Percentiles rank a stretch among this genome's conserved stretches.
Conservation (phyloP, 1,140 invertebrate species). For the Eueides isabella region DNA sequence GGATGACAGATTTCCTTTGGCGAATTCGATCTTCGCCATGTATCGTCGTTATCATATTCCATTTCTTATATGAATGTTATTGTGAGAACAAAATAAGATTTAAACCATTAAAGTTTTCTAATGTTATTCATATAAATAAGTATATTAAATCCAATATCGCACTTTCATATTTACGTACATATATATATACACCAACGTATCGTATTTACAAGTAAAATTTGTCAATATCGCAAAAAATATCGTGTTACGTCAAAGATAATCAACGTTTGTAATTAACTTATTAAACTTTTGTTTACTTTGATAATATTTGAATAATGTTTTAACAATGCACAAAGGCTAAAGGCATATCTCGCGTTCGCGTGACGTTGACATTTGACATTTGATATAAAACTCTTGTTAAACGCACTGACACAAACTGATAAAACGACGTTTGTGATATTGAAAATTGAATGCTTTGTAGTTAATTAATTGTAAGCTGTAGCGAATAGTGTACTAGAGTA, state of each 20-base stretch:
- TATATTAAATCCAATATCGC: neutral
- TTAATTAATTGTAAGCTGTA: too few species aligned
- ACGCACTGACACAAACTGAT: neutral
- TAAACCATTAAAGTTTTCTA: neutral
- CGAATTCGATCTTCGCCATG: conserved; percentile 60
- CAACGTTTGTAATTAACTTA: neutral
- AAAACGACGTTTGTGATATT: too few species aligned
- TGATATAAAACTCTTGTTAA: too few species aligned
- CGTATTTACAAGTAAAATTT: neutral
- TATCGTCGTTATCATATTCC: conserved; percentile 76
- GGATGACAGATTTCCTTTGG: conserved; percentile 58
- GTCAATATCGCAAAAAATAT: neutral
- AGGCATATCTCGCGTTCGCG: neutral
- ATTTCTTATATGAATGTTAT: conserved; percentile 40
- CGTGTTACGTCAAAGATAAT: neutral
- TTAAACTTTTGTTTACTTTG: neutral
- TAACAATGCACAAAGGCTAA: conserved; percentile 6
- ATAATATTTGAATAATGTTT: neutral
- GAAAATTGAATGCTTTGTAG: too few species aligned
- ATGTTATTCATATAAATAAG: neutral
- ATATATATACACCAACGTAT: neutral
- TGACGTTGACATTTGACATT: conserved; percentile 13
- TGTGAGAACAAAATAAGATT: neutral
- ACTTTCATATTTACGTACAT: neutral
- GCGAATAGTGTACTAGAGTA: too few species aligned